Conservation (phyloP, 2,797 vertebrate species). For the Molothrus aeneus region DNA sequence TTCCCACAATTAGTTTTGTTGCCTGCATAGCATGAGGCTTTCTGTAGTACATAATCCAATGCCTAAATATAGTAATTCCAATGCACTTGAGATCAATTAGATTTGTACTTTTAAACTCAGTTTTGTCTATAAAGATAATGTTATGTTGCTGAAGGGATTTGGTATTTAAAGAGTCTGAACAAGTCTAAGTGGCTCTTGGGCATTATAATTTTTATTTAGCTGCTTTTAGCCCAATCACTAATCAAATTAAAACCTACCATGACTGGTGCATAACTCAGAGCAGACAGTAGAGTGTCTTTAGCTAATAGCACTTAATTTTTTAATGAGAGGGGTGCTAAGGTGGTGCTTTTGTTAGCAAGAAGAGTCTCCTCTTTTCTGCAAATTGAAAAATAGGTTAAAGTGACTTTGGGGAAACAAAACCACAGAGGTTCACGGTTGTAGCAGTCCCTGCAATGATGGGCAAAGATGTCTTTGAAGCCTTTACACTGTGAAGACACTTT, state of each 20-base stretch:
- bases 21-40: slow-evolving; percentile 50
- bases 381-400: not conserved
- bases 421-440: not conserved
- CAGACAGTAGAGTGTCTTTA: not conserved
- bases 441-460: not conserved
- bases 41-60: slow-evolving; percentile 51
- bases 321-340: not conserved
- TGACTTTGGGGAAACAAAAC: not conserved
- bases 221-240: slow-evolving; percentile 62
- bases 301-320: not conserved
- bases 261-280: slow-evolving; percentile 10
- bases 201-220: slow-evolving; percentile 64
- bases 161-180: slow-evolving; percentile 58
- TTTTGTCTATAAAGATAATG: slow-evolving; percentile 64
- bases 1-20: slow-evolving; percentile 62
- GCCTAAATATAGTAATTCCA: slow-evolving; percentile 66
- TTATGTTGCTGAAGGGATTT: slow-evolving; percentile 56
- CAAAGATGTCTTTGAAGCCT: not conserved
- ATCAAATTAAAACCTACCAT: slow-evolving; percentile 61
- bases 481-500: accelerated
- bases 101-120: slow-evolving; percentile 68
- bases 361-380: not conserved
- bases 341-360: not conserved
- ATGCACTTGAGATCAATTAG: slow-evolving; percentile 69
- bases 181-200: slow-evolving; percentile 58